These are phyloP conservation scores for Chaetodon trifasciatus DNA, from an alignment of 2,797 vertebrate genomes.

Conservation along the genomic window DNA sequence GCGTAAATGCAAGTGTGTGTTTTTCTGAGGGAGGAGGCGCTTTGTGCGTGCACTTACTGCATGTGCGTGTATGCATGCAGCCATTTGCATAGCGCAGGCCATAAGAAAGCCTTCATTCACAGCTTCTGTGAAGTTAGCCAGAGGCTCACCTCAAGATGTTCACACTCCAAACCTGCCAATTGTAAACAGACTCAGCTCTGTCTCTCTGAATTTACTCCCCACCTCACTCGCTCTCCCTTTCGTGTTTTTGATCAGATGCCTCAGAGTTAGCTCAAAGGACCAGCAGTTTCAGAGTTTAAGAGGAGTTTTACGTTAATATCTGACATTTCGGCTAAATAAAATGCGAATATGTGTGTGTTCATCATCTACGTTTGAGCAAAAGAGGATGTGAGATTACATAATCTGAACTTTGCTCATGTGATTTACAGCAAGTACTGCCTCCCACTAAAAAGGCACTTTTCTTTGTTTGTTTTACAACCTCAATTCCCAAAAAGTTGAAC, in stretches of 20 bases:
- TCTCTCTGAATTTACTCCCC: constrained; percentile 53
- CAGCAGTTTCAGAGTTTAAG: constrained; percentile 18
- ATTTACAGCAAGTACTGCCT: neutral
- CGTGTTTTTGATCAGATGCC: constrained; percentile 47
- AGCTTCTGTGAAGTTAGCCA: constrained; percentile 64
- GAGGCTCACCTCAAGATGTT: constrained; percentile 73
- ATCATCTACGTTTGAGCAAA: neutral
- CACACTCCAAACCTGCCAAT: constrained; percentile 66
- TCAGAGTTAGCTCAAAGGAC: constrained; percentile 16
- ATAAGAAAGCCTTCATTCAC: constrained; percentile 81
- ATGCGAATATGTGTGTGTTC: neutral
- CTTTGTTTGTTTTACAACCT: no score
- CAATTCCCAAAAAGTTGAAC: no score
- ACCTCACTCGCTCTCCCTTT: constrained; percentile 35
- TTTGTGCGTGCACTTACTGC: constrained; percentile 30
- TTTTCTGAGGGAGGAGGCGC: constrained; percentile 35
- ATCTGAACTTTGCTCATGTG: neutral
- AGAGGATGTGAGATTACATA: neutral
- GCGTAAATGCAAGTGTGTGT: constrained; percentile 42
- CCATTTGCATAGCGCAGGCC: constrained; percentile 58
- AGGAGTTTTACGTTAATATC: neutral
- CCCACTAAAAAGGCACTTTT: neutral
- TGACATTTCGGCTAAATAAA: neutral
- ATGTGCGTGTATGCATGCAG: constrained; percentile 32
- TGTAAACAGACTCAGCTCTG: constrained; percentile 74